Conservation (phyloP, 2,888 invertebrate species). For the Biston betularia region DNA sequence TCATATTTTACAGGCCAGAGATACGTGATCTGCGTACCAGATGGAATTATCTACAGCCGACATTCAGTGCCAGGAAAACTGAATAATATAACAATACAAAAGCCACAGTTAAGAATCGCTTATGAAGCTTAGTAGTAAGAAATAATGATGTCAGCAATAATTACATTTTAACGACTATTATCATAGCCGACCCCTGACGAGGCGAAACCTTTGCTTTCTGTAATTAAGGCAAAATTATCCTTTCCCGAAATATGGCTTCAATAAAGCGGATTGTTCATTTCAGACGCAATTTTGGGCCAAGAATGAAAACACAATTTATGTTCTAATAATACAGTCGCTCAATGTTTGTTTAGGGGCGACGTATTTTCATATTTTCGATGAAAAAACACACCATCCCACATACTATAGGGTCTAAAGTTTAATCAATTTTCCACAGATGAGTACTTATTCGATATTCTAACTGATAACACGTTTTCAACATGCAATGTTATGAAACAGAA, state of each 20-base stretch:
- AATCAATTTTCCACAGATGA: neutral
- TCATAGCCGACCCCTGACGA: conserved; percentile 27
- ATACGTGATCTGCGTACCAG: conserved; percentile 21
- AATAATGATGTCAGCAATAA: conserved; percentile 24
- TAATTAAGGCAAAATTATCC: conserved; percentile 30
- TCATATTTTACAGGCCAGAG: conserved; percentile 22
- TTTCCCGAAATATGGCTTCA: conserved; percentile 39
- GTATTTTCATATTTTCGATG: conserved; percentile 12
- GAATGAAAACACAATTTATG: conserved; percentile 37
- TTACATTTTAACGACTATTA: conserved; percentile 34
- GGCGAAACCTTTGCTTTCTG: conserved; percentile 24
- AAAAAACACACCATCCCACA: conserved; percentile 13
- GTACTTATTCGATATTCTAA: neutral
- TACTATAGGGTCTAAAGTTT: conserved; percentile 3
- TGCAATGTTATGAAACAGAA: conserved; percentile 4
- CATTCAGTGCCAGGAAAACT: neutral
- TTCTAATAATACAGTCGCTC: conserved; percentile 18
- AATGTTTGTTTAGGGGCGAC: conserved; percentile 15
- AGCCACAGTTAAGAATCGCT: conserved; percentile 8
- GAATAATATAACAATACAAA: conserved; percentile 17
- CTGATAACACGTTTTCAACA: neutral
- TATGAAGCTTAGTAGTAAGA: conserved; percentile 9
- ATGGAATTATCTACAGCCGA: neutral
- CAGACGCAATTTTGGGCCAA: conserved; percentile 37
- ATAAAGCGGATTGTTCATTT: conserved; percentile 46